A percentile compares a stretch with the other conserved stretches of the same genome.
These are phyloP conservation scores for Trichonephila inaurata DNA, from an alignment of 1,140 invertebrate genomes.

Conservation along the genomic window DNA sequence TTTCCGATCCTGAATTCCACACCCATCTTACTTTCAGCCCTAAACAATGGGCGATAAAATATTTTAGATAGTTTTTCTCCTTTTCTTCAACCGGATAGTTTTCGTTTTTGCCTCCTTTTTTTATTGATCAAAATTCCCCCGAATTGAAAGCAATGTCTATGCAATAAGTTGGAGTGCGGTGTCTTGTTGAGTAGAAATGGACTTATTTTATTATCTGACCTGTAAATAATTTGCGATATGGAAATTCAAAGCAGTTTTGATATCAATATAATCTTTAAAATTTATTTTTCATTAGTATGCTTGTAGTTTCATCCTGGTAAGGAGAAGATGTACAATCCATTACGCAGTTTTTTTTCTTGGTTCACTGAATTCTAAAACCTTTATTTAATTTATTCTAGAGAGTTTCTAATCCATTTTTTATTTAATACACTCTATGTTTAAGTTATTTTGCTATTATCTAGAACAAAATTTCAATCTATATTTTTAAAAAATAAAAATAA, in stretches of 20 bases:
- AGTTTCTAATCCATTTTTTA: no score
- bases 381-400: no score
- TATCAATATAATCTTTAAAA: not conserved
- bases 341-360: no score
- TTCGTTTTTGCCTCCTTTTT: not conserved
- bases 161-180: constrained; percentile 54
- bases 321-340: no score
- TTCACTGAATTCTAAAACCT: no score
- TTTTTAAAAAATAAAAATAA: no score
- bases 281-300: no score
- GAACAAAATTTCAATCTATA: no score
- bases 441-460: no score
- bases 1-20: constrained; percentile 57
- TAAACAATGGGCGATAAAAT: constrained; percentile 66
- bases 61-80: constrained; percentile 62
- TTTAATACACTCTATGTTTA: no score
- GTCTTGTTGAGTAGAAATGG: not conserved
- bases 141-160: not conserved
- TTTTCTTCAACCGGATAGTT: not conserved
- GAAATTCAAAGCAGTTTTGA: not conserved
- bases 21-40: constrained; percentile 32
- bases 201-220: not conserved
- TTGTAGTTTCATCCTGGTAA: no score
- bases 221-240: no score
- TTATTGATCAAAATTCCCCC: constrained; percentile 23